Conservation (phyloP, 2,113 vertebrate genomes). For the Rhabdomys dilectus region DNA sequence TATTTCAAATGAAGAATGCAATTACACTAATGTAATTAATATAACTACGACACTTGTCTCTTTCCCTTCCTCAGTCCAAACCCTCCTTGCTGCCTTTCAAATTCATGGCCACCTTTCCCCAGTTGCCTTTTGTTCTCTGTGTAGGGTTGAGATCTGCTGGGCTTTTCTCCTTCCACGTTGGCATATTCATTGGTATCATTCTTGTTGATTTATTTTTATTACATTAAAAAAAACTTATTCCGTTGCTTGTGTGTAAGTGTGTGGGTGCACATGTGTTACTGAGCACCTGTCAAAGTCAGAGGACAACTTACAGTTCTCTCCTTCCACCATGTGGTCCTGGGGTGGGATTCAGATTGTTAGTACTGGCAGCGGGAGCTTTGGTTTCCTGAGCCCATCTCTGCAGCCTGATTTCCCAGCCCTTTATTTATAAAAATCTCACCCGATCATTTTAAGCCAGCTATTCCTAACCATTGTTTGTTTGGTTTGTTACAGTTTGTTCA, state of each 20-base stretch:
- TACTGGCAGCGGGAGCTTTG: not conserved
- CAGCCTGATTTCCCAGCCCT: not conserved
- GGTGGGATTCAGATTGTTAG: not conserved
- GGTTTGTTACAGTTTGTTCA: not conserved
- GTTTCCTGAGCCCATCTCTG: not conserved
- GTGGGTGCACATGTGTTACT: no score
- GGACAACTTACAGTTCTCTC: not conserved
- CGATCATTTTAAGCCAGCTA: not conserved
- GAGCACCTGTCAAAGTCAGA: not conserved
- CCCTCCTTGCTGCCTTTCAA: not conserved
- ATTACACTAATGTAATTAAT: not conserved
- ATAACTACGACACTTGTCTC: not conserved
- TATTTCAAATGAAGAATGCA: not conserved
- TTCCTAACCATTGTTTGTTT: not conserved
- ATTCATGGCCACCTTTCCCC: not conserved
- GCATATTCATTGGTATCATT: not conserved
- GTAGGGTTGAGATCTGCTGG: not conserved
- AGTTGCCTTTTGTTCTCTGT: not conserved
- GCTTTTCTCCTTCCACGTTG: not conserved
- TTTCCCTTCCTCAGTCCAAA: not conserved
- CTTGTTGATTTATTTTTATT: not conserved
- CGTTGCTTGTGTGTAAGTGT: not conserved
- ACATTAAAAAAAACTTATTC: not conserved
- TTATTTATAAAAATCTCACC: not conserved
- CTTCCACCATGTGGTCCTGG: not conserved